Evolutionary conservation across 1,140 invertebrate species (phyloP).

Genomic region (Ptiloglossa arizonensis): DNA sequence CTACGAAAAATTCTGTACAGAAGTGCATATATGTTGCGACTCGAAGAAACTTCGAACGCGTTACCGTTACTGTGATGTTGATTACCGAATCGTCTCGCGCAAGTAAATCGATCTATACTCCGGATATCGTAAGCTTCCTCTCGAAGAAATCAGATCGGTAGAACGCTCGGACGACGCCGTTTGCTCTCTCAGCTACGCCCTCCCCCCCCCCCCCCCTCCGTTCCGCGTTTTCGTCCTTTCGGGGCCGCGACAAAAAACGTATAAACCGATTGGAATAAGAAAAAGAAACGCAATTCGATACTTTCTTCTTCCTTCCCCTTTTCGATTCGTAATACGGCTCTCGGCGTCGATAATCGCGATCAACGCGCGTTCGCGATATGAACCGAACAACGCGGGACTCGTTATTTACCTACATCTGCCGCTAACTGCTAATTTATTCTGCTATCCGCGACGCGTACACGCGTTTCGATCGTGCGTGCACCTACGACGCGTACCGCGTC

Average conservation of each 20-base stretch:
- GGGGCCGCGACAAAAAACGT: not conserved
- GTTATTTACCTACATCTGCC: constrained; percentile 10
- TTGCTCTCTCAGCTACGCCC: constrained; percentile 27
- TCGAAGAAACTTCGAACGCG: constrained; percentile 23
- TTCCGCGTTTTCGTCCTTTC: not conserved
- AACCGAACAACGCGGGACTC: constrained; percentile 6
- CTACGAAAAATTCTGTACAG: constrained; percentile 50
- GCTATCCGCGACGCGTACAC: not conserved
- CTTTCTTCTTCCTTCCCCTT: not conserved
- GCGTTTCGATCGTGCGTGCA: not conserved
- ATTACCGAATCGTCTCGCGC: not conserved
- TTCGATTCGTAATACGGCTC: not conserved
- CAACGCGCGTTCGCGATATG: not conserved
- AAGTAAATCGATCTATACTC: not conserved
- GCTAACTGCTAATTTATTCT: constrained; percentile 32
- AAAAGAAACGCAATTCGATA: constrained; percentile 23
- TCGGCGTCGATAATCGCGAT: not conserved
- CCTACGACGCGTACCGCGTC: not conserved
- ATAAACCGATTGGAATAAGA: constrained; percentile 2
- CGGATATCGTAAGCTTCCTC: constrained; percentile 5
- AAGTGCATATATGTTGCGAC: constrained; percentile 32
- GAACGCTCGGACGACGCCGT: constrained; percentile 2
- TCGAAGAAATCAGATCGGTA: constrained; percentile 6
- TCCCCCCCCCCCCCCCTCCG: constrained; percentile 10
- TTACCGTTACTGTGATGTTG: not conserved